These are phyloP conservation scores for Anhinga rufa DNA, from an alignment of 2,113 vertebrate genomes.

Conservation along the genomic window DNA sequence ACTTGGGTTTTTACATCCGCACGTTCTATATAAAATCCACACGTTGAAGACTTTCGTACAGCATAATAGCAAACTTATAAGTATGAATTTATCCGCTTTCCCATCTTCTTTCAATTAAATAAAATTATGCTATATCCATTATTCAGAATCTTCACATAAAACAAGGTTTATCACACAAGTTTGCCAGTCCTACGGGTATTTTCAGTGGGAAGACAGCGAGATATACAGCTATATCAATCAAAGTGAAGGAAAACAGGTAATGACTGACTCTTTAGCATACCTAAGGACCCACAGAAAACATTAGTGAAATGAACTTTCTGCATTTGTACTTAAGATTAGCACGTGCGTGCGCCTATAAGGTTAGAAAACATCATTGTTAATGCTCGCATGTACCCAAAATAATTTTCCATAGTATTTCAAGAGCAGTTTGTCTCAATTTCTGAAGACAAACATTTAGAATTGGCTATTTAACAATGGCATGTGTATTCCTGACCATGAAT, in stretches of 20 bases:
- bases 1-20: neutral
- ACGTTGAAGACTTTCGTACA: neutral
- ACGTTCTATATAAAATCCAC: neutral
- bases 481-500: neutral
- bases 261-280: neutral
- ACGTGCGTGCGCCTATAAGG: fast-evolving
- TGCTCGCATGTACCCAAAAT: neutral
- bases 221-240: neutral
- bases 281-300: neutral
- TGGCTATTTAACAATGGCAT: neutral
- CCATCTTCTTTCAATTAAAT: neutral
- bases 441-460: neutral
- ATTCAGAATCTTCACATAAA: neutral
- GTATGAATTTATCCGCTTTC: neutral
- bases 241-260: neutral
- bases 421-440: neutral
- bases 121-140: neutral
- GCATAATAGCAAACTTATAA: fast-evolving
- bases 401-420: neutral
- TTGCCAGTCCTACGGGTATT: neutral
- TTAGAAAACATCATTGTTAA: neutral
- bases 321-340: neutral
- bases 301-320: neutral
- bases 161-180: neutral
- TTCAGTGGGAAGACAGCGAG: neutral